Evolutionary conservation across 2,113 vertebrate genomes (phyloP), one percentile per base, ranked within the genome.

Genomic region (Pachycephala philippinensis): DNA sequence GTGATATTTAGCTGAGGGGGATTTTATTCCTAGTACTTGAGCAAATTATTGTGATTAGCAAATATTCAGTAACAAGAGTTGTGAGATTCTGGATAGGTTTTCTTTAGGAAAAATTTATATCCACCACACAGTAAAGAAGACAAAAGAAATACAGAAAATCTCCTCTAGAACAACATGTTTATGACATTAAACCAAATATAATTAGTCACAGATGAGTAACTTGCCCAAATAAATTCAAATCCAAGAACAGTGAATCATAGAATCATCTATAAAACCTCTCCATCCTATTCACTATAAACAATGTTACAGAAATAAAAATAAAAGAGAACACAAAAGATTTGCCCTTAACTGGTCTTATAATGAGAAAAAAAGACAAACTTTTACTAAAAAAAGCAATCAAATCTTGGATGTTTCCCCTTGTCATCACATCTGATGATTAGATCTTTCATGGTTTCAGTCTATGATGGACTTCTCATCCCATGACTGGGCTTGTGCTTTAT

Each of bases 121-220:
- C 65, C 30, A 53, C 6, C n/a, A 57, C 5, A 54, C 21, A 65
- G 15, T 60, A 90, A 90, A 76, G 20, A 87, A 53, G 4, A 49
- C 53, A 81, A 87, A 87, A 66, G 35, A 59, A 76, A 50, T 26
- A 76, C 5, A 76, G 19, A 83, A 91, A 79, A 87, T 4, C 6
- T 89, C 16, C 63, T 79, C 53, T 83, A 71, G 63, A 85, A 66
- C 28, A 76, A 24, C 11, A 59, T 85, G 59, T 80, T 75, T 81
- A 18, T 63, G 50, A 70, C 27, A 39, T 65, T 81, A 57, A 64
- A 83, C 59, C 33, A 94, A 83, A 86, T 86, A 65, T 26, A 84
- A 74, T 90, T 84, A 93, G 27, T 78, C 69, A 93, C 83, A 96
- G 66, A 91, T 85, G 28, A 87, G 23, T 76, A 76, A 57, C 31